phyloP scores from a whole-genome alignment of 1,140 invertebrate genomes.

The Pinna nobilis region DNA sequence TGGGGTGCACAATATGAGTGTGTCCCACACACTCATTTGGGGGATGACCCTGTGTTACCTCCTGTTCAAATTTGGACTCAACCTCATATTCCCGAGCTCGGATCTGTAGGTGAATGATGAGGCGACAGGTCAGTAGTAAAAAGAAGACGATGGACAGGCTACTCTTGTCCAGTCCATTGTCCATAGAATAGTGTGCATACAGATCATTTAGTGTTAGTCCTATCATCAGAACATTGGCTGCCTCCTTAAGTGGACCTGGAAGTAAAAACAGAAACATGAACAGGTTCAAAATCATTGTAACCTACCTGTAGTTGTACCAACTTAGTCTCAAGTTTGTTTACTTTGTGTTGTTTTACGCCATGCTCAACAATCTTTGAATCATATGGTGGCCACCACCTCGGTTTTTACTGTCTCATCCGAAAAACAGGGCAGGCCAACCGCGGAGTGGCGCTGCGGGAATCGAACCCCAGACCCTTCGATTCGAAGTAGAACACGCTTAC shows the following conservation, averaged over 20 bases:
- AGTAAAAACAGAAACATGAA: constrained; percentile 44
- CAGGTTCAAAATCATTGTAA: not conserved
- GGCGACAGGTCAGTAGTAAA: constrained; percentile 93
- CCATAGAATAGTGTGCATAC: constrained; percentile 94
- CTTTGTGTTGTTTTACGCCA: too few relatives aligned
- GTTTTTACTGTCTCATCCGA: too few relatives aligned
- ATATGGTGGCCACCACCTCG: constrained; percentile 90
- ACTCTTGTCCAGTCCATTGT: constrained; percentile 93
- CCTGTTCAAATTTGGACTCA: not conserved
- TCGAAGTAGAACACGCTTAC: too few relatives aligned
- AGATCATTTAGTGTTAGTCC: constrained; percentile 90
- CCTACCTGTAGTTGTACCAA: too few relatives aligned
- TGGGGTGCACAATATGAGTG: constrained; percentile 10
- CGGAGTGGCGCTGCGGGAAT: too few relatives aligned
- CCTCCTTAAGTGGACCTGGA: constrained; percentile 91
- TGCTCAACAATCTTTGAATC: too few relatives aligned
- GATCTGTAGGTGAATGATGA: constrained; percentile 81
- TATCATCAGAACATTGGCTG: constrained; percentile 88
- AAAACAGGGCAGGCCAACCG: too few relatives aligned
- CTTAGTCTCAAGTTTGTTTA: too few relatives aligned
- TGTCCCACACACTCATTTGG: constrained; percentile 1
- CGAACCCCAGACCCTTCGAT: too few relatives aligned
- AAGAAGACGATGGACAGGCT: constrained; percentile 95
- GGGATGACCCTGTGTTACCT: not conserved
- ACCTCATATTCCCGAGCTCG: constrained; percentile 34